Base-by-base conservation (phyloP, 2,888 invertebrate species). In the Lasioglossum vierecki region DNA sequence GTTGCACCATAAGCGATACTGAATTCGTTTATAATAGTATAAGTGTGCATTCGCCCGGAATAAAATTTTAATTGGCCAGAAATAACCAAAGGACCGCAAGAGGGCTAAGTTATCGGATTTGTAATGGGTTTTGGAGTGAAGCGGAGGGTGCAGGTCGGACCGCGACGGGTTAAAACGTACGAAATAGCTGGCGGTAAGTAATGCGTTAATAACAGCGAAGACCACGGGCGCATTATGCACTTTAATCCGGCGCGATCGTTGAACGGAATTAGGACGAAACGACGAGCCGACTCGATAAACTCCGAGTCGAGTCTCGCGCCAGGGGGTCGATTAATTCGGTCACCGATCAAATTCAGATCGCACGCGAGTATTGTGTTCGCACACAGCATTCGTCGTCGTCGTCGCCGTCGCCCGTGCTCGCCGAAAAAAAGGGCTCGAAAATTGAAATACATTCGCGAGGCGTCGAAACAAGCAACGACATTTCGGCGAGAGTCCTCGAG, bases 261-360 rank as follows among this genome's bases (percentile, higher is more conserved):
- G 60, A 60, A 60, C 60, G 60, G 60, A 72, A 76, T 63, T 70
- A 63, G 74, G 78, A 68, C 22, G 57, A 66, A 72, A n/a, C 39
- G 72, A 73, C 78, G 76, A 80, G 66, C 5, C 44, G 85, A 81
- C 81, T 84, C 80, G 72, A 82, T 82, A 87, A 85, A 85, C 78
- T 76, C 83, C 79, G 86, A 87, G 82, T 88, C 84, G 88, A 88
- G 89, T 83, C 87, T 74, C 49, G 76, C 81, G 81, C 3, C 53
- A 15, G 5, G 15, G 13, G 60, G 26, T 60, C 26, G 60, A 60
- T 60, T 60, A 66, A 66, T 66, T 66, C 66, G 66, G 66, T 66
- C 66, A 35, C 66, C 35, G 66, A 66, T 66, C 66, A 66, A 66
- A 66, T 35, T 35, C 66, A 30, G 18, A 30, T 35, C 63, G 30